Evolutionary conservation across 2,888 invertebrate species (phyloP).

Genomic region (Slavum lentiscoides): DNA sequence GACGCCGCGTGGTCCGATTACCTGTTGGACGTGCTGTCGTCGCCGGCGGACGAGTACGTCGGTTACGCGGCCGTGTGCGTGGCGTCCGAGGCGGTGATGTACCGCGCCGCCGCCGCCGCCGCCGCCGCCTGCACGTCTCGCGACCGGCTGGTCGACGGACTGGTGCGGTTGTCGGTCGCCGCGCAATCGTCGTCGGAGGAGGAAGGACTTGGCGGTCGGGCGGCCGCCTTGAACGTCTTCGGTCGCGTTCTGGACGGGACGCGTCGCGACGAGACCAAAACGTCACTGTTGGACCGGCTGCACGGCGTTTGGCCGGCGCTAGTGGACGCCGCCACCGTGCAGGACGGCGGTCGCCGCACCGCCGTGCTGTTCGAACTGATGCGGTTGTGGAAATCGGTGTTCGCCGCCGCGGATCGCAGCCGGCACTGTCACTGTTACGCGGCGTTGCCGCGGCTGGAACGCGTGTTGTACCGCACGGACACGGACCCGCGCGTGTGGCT

Average conservation of each 20-base stretch:
- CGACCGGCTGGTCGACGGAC: background rate
- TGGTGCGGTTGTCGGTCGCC: background rate
- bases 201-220: fast-evolving
- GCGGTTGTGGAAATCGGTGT: slow-evolving; percentile 11
- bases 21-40: background rate
- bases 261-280: background rate
- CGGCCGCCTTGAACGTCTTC: background rate
- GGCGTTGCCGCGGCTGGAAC: background rate
- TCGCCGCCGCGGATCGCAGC: background rate
- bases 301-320: background rate
- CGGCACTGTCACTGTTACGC: background rate
- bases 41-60: background rate
- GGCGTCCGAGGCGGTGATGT: background rate
- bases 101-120: background rate
- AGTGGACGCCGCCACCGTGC: background rate
- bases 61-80: background rate
- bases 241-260: background rate
- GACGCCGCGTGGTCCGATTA: background rate
- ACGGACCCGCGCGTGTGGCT: slow-evolving; percentile 16
- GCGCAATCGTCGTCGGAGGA: background rate
- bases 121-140: background rate
- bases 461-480: background rate
- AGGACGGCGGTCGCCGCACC: too few species aligned
- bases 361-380: background rate
- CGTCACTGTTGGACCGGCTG: background rate